Percentiles rank a stretch among this genome's conserved stretches.
These are phyloP conservation scores for Cinclus mexicanus DNA, from an alignment of 2,113 vertebrate genomes.

Conservation along the genomic window DNA sequence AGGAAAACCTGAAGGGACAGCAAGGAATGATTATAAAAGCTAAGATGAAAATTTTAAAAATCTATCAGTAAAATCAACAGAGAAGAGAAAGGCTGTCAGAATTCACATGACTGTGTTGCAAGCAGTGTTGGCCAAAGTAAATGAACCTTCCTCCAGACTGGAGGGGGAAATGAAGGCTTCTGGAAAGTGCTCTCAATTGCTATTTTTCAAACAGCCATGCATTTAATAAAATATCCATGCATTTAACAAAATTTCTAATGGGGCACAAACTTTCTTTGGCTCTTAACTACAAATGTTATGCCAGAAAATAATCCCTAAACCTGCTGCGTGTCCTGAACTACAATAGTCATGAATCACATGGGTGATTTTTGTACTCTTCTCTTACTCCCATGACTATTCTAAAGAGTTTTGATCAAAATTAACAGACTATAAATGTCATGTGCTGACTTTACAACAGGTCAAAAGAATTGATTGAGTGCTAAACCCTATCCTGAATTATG, in stretches of 20 bases:
- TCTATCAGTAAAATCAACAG: background rate
- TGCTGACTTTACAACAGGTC: background rate
- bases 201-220: background rate
- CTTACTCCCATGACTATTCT: background rate
- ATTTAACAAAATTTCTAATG: background rate
- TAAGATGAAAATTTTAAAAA: background rate
- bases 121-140: background rate
- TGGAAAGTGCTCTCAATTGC: background rate
- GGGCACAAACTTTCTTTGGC: background rate
- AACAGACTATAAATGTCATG: background rate
- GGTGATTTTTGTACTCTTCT: background rate
- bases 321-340: background rate
- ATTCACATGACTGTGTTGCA: background rate
- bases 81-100: background rate
- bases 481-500: background rate
- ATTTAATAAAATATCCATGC: background rate
- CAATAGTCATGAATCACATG: background rate
- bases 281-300: background rate
- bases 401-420: background rate
- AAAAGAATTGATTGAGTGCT: background rate
- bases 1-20: background rate
- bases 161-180: background rate
- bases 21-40: background rate
- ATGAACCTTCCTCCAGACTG: background rate
- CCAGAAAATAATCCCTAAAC: background rate